Evolutionary conservation across 2,113 vertebrate genomes (phyloP).

Genomic region (Xenus cinereus): DNA sequence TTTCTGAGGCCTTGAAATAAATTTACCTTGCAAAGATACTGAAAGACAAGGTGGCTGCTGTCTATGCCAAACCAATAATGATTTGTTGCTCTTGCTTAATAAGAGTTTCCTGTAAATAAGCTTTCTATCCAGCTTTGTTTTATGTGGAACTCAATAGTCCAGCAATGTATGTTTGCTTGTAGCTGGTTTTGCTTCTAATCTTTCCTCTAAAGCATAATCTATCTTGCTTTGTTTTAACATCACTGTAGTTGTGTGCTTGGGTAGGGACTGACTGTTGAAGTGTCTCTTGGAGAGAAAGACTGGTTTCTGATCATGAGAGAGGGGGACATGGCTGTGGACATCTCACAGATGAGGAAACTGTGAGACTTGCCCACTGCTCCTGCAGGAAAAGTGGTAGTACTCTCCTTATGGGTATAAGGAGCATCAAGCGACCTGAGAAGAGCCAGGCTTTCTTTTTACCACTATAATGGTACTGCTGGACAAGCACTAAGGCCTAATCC

Average conservation of each 20-base stretch:
- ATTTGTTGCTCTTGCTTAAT: background rate
- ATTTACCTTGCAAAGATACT: background rate
- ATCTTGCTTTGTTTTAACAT: background rate
- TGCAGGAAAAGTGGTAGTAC: background rate
- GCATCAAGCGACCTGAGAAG: background rate
- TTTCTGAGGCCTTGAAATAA: background rate
- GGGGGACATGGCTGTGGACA: background rate
- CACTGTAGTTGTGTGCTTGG: no score
- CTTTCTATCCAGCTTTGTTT: background rate
- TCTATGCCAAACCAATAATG: background rate
- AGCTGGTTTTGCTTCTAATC: background rate
- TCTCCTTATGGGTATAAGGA: background rate
- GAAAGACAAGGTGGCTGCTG: background rate
- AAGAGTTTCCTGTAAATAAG: background rate
- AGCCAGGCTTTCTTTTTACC: background rate
- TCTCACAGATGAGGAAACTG: background rate
- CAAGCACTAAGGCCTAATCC: background rate
- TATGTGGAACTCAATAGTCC: background rate
- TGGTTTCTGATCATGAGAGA: background rate
- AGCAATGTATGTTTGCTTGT: background rate
- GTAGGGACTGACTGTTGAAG: background rate
- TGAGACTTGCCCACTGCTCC: background rate
- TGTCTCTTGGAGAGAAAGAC: background rate
- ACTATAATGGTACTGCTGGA: background rate
- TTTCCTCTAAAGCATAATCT: background rate